Base-by-base conservation (phyloP, 2,888 invertebrate genomes). In the Caprella mutica region DNA sequence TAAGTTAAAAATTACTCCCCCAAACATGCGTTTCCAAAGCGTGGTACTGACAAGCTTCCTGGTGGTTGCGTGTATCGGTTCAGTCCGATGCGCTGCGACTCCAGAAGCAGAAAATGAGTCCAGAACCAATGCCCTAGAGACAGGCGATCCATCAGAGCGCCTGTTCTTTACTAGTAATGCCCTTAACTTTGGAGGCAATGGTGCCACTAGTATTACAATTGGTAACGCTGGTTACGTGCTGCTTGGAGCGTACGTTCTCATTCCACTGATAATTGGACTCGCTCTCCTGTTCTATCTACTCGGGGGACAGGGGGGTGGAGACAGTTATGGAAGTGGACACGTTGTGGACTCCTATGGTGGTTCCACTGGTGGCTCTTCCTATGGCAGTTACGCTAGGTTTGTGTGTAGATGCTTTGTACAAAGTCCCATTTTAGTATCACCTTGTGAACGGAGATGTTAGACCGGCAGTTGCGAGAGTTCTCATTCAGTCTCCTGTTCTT, bases 271-370 rank as follows among this genome's bases (percentile, higher is more conserved):
- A 24, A 60, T 64, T 50, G 60, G 64, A 27, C 64, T 64, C 43
- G 60, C 64, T 29, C 60, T 64, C 52, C 54, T 64, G 50, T 64
- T 64, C 58, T 64, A 64, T 38, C 64, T 64, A 33, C 51, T 56
- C 30, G 64, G 64, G 44, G 64, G 60, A n/a, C 52, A 46, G 26
- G 57, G 64, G 44, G 54, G 17, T n/a, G 43, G 35, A 21, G 29
- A 46, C 33, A 26, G 44, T 12, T 44, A 33, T 23, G 12, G 33
- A 26, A 46, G 46, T 24, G 24, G 27, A n/a, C 19, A 8, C n/a
- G 48, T 27, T 14, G 23, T 24, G 14, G 48, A 48, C 3, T 27
- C 48, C 29, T 48, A 48, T 23, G 48, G 48, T 27, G 48, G 48
- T 27, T 30, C 48, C n/a, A 48, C 30, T 4, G 48, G 48, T 8